Evolutionary conservation across 2,113 vertebrate species (phyloP).

Genomic region (Ciconia stormi): DNA sequence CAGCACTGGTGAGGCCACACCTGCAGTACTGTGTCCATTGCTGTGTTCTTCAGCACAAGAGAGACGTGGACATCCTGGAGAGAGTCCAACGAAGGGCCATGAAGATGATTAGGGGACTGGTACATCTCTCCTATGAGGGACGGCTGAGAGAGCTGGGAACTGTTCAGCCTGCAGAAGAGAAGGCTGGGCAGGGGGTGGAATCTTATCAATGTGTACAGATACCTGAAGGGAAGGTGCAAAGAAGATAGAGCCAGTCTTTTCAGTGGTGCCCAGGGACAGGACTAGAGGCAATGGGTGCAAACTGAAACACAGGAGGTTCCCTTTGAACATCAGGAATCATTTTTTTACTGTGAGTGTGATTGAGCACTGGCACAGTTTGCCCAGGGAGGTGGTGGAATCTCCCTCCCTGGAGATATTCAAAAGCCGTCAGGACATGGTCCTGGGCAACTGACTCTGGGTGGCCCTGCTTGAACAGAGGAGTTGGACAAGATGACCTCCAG

Average conservation of each 20-base stretch:
- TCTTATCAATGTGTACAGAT: neutral
- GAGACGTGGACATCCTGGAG: neutral
- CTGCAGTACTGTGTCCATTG: neutral
- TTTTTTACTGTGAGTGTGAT: neutral
- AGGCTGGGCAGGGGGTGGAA: accelerated
- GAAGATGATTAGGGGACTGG: neutral
- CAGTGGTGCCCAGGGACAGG: neutral
- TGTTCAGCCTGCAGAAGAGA: neutral
- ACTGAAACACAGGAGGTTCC: neutral
- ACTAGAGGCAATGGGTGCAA: neutral
- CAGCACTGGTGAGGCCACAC: neutral
- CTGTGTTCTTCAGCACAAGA: neutral
- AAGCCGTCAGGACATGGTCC: neutral
- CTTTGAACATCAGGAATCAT: neutral
- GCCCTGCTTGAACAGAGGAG: neutral
- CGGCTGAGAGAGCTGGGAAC: neutral
- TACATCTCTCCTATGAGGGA: neutral
- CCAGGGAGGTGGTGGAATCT: neutral
- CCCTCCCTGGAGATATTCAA: neutral
- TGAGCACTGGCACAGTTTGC: neutral
- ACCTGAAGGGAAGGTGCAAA: neutral
- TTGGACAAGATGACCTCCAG: neutral
- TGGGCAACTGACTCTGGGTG: neutral
- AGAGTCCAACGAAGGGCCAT: neutral
- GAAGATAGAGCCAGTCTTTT: neutral